phyloP scores from a whole-genome alignment of 2,797 vertebrate genomes.

The Gila robusta region DNA sequence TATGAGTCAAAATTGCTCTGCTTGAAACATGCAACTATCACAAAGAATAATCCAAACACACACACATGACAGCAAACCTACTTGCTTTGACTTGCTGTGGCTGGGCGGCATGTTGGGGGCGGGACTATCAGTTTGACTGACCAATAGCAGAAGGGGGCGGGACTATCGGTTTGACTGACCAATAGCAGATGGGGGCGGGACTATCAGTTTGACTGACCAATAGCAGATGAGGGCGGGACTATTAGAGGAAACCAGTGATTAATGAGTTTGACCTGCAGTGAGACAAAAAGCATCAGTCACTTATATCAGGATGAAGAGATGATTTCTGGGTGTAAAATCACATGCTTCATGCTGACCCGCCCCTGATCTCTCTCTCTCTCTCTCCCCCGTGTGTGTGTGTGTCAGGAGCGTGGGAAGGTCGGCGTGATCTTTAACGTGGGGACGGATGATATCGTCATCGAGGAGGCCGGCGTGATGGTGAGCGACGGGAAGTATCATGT shows the following conservation, averaged over 20 bases:
- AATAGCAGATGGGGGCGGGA: background rate
- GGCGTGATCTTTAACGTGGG: slow-evolving; percentile 96
- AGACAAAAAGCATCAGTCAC: background rate
- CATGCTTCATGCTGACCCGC: background rate
- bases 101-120: background rate
- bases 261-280: too few species aligned
- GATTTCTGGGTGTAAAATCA: background rate
- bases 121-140: background rate
- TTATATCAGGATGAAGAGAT: background rate
- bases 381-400: background rate
- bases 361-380: slow-evolving; percentile 11
- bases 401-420: slow-evolving; percentile 72
- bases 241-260: too few species aligned
- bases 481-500: slow-evolving; percentile 95
- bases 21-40: background rate
- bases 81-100: too few species aligned
- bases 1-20: too few species aligned
- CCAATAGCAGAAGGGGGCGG: background rate
- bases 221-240: too few species aligned
- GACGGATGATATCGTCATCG: slow-evolving; percentile 92
- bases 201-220: too few species aligned
- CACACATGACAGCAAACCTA: background rate
- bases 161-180: too few species aligned
- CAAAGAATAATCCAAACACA: background rate
- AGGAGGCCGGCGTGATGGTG: slow-evolving; percentile 89